These are phyloP conservation scores for Bombyx huttoni DNA, from an alignment of 2,888 invertebrate species.

Conservation along the genomic window DNA sequence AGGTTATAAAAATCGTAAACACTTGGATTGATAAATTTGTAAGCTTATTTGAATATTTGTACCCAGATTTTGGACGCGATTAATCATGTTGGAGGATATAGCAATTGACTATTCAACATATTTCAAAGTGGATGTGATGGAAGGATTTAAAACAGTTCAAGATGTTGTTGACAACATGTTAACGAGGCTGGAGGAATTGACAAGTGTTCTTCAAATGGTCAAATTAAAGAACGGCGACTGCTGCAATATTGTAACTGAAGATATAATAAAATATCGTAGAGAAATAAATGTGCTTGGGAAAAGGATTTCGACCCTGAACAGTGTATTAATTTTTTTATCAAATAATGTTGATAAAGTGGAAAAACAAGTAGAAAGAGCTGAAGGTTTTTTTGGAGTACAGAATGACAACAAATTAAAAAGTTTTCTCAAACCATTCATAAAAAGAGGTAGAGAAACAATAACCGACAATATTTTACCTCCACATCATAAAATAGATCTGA, in stretches of 20 bases:
- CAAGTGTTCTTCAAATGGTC: constrained; percentile 74
- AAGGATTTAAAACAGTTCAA: constrained; percentile 73
- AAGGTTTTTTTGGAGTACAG: constrained; percentile 69
- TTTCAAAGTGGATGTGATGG: constrained; percentile 65
- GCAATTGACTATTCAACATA: constrained; percentile 70
- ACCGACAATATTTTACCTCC: constrained; percentile 9
- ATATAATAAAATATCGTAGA: constrained; percentile 62
- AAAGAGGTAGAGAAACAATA: constrained; percentile 29
- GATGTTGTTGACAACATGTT: constrained; percentile 78
- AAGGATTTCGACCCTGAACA: constrained; percentile 68
- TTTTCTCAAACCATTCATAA: constrained; percentile 74
- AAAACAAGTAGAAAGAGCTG: constrained; percentile 73
- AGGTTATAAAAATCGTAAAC: constrained; percentile 47
- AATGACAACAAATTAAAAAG: constrained; percentile 72
- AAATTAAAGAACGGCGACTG: constrained; percentile 59
- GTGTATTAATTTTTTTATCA: constrained; percentile 63
- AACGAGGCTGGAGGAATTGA: constrained; percentile 76
- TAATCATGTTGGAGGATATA: constrained; percentile 61
- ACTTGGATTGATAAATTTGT: constrained; percentile 42
- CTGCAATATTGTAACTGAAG: constrained; percentile 56
- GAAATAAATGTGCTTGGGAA: constrained; percentile 67
- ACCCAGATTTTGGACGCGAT: constrained; percentile 51
- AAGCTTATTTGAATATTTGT: constrained; percentile 51
- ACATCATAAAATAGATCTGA: constrained; percentile 21
- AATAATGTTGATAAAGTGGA: constrained; percentile 70